These are phyloP conservation scores for Laticauda laticaudata DNA, from an alignment of 2,113 vertebrate species.

Conservation along the genomic window DNA sequence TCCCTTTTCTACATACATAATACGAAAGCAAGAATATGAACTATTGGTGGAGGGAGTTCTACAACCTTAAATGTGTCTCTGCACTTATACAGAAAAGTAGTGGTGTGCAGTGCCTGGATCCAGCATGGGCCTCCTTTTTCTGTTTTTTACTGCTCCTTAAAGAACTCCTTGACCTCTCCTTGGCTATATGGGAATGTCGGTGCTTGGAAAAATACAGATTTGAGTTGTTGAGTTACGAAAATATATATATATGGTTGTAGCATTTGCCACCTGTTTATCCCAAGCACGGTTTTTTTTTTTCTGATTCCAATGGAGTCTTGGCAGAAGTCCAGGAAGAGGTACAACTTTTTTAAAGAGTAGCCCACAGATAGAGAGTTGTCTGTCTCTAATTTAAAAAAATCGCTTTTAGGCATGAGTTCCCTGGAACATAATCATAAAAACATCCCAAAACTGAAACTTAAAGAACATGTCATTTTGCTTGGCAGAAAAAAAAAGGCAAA, in stretches of 20 bases:
- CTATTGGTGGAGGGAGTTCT: not conserved
- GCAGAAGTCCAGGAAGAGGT: not conserved
- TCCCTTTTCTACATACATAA: slow-evolving; percentile 5
- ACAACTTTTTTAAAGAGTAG: not conserved
- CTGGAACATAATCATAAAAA: not conserved
- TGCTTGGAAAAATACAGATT: not conserved
- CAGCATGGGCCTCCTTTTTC: not conserved
- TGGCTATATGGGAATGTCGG: not conserved
- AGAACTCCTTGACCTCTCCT: not conserved
- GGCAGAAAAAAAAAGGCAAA: not conserved
- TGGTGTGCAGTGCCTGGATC: not conserved
- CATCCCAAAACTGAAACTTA: not conserved
- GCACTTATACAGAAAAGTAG: not conserved
- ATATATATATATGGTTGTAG: not conserved
- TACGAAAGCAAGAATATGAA: not conserved
- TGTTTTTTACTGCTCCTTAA: not conserved
- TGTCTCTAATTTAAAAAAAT: not conserved
- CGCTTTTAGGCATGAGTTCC: not conserved
- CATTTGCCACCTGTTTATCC: not conserved
- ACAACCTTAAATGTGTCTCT: not conserved
- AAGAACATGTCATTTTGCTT: not conserved
- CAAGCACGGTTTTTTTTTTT: not conserved
- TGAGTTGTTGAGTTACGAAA: not conserved
- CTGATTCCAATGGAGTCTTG: not conserved
- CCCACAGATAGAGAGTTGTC: not conserved